phyloP scores from a whole-genome alignment of 2,888 invertebrate species.

The Thereva nobilitata region DNA sequence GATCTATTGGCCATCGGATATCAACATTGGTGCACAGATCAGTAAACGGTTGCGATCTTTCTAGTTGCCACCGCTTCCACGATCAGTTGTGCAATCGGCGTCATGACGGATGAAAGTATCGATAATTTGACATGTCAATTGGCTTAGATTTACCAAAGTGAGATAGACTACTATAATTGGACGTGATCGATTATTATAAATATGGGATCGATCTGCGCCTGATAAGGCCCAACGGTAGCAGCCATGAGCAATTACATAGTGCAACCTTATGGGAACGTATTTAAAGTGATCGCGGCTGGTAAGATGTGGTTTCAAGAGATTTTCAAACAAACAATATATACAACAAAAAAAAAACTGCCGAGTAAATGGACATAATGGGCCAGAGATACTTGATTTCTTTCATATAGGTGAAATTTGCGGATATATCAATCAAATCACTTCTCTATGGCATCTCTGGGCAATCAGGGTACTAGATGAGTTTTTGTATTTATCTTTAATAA shows the following conservation, averaged over 20 bases:
- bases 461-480: no score
- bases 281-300: not conserved
- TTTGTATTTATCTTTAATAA: no score
- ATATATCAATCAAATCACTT: not conserved
- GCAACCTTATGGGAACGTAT: not conserved
- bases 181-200: conserved; percentile 18
- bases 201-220: not conserved
- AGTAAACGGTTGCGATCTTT: no score
- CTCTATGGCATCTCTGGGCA: no score
- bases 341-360: not conserved
- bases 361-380: not conserved
- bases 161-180: conserved; percentile 7
- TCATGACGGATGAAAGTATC: not conserved
- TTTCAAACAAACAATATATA: not conserved
- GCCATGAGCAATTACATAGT: conserved; percentile 2
- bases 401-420: conserved; percentile 5
- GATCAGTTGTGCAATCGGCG: conserved; percentile 2
- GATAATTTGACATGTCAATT: conserved; percentile 19
- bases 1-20: conserved; percentile 7
- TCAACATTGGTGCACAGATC: not conserved
- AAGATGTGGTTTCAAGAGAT: not conserved
- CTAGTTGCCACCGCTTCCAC: no score
- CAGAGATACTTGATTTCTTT: not conserved
- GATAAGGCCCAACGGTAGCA: conserved; percentile 6
- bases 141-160: conserved; percentile 9